Evolutionary conservation across 2,888 invertebrate genomes (phyloP).

Genomic region (Tridacna gigas): DNA sequence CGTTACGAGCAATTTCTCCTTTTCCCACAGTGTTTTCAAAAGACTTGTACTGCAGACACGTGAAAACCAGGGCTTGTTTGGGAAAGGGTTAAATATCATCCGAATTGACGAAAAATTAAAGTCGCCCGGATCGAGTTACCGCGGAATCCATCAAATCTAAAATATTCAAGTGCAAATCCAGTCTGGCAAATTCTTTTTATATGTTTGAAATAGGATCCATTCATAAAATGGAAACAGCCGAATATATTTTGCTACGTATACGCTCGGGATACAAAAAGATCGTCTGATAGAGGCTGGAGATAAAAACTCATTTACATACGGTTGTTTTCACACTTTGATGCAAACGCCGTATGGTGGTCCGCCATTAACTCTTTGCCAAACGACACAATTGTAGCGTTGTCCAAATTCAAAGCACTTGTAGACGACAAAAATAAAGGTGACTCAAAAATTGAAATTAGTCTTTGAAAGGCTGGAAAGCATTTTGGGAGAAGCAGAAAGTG

Average conservation of each 20-base stretch:
- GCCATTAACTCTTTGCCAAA: not conserved
- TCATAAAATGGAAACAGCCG: slow-evolving; percentile 33
- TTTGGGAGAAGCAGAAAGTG: too few species aligned
- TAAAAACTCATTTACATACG: slow-evolving; percentile 57
- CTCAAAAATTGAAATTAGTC: too few species aligned
- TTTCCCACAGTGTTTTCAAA: not conserved
- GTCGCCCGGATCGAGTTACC: not conserved
- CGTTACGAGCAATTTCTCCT: slow-evolving; percentile 9
- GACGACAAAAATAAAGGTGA: too few species aligned
- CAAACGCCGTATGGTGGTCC: slow-evolving; percentile 43
- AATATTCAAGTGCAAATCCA: slow-evolving; percentile 46
- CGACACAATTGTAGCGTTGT: too few species aligned
- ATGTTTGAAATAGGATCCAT: slow-evolving; percentile 37
- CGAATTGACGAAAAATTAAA: not conserved
- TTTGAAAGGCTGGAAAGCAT: too few species aligned
- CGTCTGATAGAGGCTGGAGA: slow-evolving; percentile 37
- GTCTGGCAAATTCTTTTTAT: not conserved
- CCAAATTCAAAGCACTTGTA: too few species aligned
- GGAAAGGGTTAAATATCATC: not conserved
- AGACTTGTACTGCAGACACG: not conserved
- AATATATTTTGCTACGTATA: slow-evolving; percentile 45
- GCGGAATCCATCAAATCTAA: slow-evolving; percentile 5
- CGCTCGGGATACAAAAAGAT: slow-evolving; percentile 55
- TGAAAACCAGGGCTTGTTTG: not conserved
- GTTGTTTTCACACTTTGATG: slow-evolving; percentile 57